Evolutionary conservation across 2,888 invertebrate species (phyloP), one percentile per base, ranked within the genome.

Genomic region (Agapetus fuscipes): DNA sequence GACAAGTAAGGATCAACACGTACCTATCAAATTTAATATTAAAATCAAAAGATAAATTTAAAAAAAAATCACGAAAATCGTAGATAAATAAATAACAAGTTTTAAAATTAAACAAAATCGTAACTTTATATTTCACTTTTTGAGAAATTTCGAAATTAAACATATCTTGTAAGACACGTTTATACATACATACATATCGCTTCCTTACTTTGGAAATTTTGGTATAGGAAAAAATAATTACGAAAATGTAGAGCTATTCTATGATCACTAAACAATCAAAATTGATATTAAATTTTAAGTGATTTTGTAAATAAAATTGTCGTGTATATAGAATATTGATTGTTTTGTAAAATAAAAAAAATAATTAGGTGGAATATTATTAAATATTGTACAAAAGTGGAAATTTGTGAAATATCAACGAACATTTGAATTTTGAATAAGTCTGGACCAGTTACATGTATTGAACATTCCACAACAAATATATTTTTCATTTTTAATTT

Each of bases 321-420:
- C 26, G 11, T 20, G 11, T 29, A 37, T 14, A 20, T 27, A 27
- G n/a, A n/a, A 9, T 20, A 20, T 20, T 20, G 20, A 6, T 6
- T 20, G 4, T 20, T 6, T 20, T 20, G 4, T 20, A 6, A 20
- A 20, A 20, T 20, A 20, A 20, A 20, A 20, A 20, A 20, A 20
- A 20, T 20, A 20, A 20, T 20, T 20, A 20, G 4, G 9, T 20
- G 9, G 9, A 6, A n/a, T 9, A 27, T 4, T 27, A n/a, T 9
- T 27, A 27, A 27, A 20, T 12, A 34, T 34, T 46, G 46, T 46
- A 46, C 46, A 46, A 46, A 45, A n/a, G n/a, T 38, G 29, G 11
- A 28, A 33, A 43, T 32, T 31, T 39, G 37, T 42, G 46, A 39
- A 43, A 37, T 39, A 40, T 40, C 46, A 46, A 46, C 46, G 46